Evolutionary conservation across 2,888 invertebrate genomes (phyloP).

Genomic region (Chorisops tibialis): DNA sequence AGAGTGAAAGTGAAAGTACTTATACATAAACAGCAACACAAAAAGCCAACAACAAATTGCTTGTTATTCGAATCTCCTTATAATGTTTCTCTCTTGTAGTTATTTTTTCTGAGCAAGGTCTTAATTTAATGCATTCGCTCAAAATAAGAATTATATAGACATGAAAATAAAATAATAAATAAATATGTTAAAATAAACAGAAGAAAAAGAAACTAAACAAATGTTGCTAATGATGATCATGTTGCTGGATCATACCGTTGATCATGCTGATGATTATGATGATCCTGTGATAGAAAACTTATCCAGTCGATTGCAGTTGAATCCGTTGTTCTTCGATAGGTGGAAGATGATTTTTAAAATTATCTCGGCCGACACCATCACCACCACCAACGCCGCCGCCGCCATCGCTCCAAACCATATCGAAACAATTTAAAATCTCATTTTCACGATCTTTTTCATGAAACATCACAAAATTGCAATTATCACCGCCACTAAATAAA

Average conservation of each 20-base stretch:
- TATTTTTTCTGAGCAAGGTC: too few relatives aligned
- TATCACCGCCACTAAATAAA: background rate
- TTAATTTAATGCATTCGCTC: too few relatives aligned
- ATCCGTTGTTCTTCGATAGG: conserved; percentile 26
- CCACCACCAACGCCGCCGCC: background rate
- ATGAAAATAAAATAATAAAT: too few relatives aligned
- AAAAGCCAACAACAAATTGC: conserved; percentile 9
- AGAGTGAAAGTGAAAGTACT: conserved; percentile 23
- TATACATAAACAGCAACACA: background rate
- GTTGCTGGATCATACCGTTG: conserved; percentile 18
- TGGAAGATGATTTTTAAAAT: conserved; percentile 4
- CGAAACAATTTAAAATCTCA: conserved; percentile 53
- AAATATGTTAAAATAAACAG: background rate
- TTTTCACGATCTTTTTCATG: conserved; percentile 41
- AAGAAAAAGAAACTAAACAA: background rate
- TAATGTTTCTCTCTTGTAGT: background rate
- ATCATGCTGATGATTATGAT: background rate
- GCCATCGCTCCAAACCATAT: conserved; percentile 46
- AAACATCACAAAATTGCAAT: conserved; percentile 41
- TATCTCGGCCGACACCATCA: background rate
- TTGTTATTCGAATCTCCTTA: background rate
- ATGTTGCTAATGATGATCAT: background rate
- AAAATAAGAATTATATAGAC: too few relatives aligned
- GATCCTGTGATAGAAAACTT: background rate
- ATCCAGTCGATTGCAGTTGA: conserved; percentile 27